Percentiles rank a stretch among this genome's conserved stretches.
Evolutionary conservation across 2,113 vertebrate genomes (phyloP).

Genomic region (Lophura nycthemera): DNA sequence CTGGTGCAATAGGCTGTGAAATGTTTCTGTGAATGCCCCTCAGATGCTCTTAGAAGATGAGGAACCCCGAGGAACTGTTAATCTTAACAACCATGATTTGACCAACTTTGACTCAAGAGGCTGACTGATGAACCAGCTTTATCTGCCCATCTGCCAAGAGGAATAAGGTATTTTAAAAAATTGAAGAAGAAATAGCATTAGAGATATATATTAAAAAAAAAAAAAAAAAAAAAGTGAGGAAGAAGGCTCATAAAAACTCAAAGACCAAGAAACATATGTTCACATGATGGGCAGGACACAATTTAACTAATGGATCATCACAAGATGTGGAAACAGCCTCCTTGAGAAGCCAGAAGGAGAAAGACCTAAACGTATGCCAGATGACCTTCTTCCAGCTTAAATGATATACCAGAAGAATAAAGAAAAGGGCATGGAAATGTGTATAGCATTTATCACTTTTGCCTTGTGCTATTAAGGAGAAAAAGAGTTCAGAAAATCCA

Average conservation of each 20-base stretch:
- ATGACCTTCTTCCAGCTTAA: background rate
- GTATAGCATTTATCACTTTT: background rate
- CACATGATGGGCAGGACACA: background rate
- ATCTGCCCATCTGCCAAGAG: background rate
- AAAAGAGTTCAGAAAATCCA: background rate
- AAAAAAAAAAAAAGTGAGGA: background rate
- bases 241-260: background rate
- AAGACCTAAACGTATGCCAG: background rate
- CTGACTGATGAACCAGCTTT: background rate
- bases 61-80: background rate
- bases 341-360: background rate
- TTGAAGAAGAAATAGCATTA: background rate
- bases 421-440: background rate
- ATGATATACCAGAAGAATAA: background rate
- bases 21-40: background rate
- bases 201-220: background rate
- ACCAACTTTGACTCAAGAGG: background rate
- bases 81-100: background rate
- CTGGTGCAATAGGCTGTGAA: background rate
- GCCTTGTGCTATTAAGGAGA: background rate
- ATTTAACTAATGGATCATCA: background rate
- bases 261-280: background rate
- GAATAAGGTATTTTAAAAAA: background rate
- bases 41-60: background rate
- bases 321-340: background rate